phyloP scores from a whole-genome alignment of 2,113 vertebrate genomes.

The Psittacula cyanocephala region DNA sequence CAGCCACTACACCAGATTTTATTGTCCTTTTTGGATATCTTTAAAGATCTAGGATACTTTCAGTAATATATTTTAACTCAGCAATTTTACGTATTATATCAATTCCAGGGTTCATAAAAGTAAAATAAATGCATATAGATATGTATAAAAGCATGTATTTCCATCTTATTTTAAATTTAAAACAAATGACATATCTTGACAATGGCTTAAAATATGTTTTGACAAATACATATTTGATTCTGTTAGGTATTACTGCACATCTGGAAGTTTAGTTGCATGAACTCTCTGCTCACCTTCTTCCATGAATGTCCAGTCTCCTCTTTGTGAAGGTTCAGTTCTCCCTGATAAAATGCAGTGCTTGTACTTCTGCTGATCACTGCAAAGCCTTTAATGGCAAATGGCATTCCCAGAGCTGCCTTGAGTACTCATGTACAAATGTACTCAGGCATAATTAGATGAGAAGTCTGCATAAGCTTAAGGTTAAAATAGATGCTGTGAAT shows the following conservation, averaged over 20 bases:
- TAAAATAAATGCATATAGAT: not conserved
- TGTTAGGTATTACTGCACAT: not conserved
- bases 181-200: not conserved
- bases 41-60: not conserved
- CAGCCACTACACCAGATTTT: not conserved
- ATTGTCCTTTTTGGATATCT: not conserved
- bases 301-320: not conserved
- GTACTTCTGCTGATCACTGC: not conserved
- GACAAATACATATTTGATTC: not conserved
- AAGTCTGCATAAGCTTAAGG: not conserved
- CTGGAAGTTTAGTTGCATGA: not conserved
- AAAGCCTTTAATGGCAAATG: not conserved
- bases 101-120: not conserved
- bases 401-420: not conserved
- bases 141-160: not conserved
- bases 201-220: not conserved
- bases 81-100: not conserved
- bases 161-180: not conserved
- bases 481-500: not conserved
- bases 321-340: not conserved
- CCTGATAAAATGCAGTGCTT: not conserved
- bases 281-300: rapidly evolving
- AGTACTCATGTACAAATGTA: not conserved
- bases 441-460: not conserved
- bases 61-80: not conserved